These are phyloP conservation scores for Microtus agrestis DNA, from an alignment of 2,797 vertebrate genomes.

Conservation along the genomic window DNA sequence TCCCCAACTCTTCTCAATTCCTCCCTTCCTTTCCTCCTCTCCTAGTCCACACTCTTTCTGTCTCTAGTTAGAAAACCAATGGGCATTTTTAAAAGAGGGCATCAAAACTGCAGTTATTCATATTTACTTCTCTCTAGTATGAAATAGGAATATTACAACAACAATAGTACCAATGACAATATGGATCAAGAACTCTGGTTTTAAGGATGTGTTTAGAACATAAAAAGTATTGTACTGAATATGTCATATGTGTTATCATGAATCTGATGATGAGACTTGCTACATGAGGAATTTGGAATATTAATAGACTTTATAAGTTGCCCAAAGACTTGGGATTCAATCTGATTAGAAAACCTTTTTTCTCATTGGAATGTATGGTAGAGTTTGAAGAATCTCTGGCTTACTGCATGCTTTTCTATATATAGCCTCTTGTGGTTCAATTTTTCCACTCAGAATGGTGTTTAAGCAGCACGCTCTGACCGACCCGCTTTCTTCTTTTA, in stretches of 20 bases:
- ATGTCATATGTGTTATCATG: conserved; percentile 29
- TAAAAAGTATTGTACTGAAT: background rate
- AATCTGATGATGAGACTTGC: background rate
- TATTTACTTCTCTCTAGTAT: background rate
- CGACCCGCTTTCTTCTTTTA: conserved; percentile 70
- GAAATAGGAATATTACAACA: background rate
- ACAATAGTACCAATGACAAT: background rate
- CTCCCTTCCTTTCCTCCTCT: too few species aligned
- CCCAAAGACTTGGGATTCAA: background rate
- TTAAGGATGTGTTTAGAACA: conserved; percentile 9
- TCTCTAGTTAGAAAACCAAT: background rate
- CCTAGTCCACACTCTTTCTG: background rate
- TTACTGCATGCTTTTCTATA: conserved; percentile 59
- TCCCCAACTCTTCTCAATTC: background rate
- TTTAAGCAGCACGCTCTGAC: conserved; percentile 50
- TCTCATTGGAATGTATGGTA: background rate
- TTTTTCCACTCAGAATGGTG: conserved; percentile 64
- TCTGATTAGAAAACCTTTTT: conserved; percentile 9
- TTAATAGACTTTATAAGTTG: conserved; percentile 43
- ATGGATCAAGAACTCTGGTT: background rate
- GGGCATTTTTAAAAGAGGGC: background rate
- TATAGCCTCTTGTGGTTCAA: conserved; percentile 55
- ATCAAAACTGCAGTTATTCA: background rate
- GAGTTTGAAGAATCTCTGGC: conserved; percentile 49
- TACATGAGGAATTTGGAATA: background rate